Conservation (phyloP, 2,888 invertebrate species). For the Lomographa bimaculata region DNA sequence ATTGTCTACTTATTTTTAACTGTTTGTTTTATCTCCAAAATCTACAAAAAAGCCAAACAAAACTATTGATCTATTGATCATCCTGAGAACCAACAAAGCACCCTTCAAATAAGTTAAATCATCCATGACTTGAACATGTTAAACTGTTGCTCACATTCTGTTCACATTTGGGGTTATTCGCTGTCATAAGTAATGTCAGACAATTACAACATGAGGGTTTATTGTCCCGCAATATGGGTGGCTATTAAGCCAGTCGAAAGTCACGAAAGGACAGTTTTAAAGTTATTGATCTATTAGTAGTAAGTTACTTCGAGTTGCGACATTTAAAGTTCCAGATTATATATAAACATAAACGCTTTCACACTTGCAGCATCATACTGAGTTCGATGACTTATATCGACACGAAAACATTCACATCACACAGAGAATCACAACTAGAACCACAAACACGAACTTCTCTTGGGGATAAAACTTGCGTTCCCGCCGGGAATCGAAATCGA, state of each 20-base stretch:
- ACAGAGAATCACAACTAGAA: no score
- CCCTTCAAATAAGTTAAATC: slow-evolving; percentile 55
- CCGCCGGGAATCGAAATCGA: no score
- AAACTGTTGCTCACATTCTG: slow-evolving; percentile 52
- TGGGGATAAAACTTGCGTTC: no score
- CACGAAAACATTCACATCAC: no score
- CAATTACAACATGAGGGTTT: slow-evolving; percentile 47
- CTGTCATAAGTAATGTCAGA: slow-evolving; percentile 51
- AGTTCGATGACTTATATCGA: no score
- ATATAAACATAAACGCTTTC: no score
- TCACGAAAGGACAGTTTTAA: background rate
- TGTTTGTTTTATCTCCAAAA: no score
- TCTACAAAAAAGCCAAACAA: slow-evolving; percentile 41
- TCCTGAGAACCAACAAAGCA: slow-evolving; percentile 27
- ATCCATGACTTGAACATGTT: slow-evolving; percentile 62
- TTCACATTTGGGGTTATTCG: slow-evolving; percentile 54
- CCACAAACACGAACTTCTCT: no score
- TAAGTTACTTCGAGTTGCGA: no score
- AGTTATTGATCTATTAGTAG: background rate
- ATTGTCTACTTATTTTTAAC: no score
- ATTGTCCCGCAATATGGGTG: slow-evolving; percentile 38
- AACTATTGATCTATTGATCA: slow-evolving; percentile 40
- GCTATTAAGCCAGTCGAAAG: slow-evolving; percentile 7
- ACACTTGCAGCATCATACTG: no score
- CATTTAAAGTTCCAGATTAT: no score